Base-by-base conservation (phyloP, 2,888 invertebrate species). In the Drosophila kuntzei region DNA sequence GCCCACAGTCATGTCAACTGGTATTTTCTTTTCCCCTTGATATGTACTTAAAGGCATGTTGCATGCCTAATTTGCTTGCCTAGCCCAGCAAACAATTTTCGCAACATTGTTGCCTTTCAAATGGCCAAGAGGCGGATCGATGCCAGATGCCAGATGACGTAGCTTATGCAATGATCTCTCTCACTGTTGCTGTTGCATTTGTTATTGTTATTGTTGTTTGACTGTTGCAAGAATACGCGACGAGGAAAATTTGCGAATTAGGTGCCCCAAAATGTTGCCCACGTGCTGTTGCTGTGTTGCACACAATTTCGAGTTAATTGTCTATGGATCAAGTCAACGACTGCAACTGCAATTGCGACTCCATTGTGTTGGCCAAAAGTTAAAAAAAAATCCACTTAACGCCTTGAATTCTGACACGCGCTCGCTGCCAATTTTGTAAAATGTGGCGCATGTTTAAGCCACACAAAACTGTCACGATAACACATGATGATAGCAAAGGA, bases 301-400 rank as follows among this genome's bases (percentile, higher is more conserved):
- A 22, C 59, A 60, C 81, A 81, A 85, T 87, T 89, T 89, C 20
- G 79, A 87, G 85, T 85, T 89, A 85, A 87, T 85, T 85, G 84
- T 84, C 81, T 76, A 71, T 61, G 87, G 80, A 87, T 86, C 80
- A 76, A 60, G 34, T 64, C 61, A 8, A 41, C 47, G 47, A 61
- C 43, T 59, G 14, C 37, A 27, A 44, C 63, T 51, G 34, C 58
- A 34, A 53, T 50, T 49, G 60, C 63, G 46, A 44, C 61, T 64
- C 71, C 70, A 85, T 81, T 81, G 87, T 87, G 71, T 22, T 43
- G 41, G 32, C 44, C 44, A 49, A 14, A 18, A 34, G 44, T 49
- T 20, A 37, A 36, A 55, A 74, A 37, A 36, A 71, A 60, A 65
- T 81, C 67, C 63, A 83, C 84, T 87, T 84, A 84, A 72, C 79